Evolutionary conservation across 2,888 invertebrate species (phyloP).

Genomic region (Lamellibrachia columna): DNA sequence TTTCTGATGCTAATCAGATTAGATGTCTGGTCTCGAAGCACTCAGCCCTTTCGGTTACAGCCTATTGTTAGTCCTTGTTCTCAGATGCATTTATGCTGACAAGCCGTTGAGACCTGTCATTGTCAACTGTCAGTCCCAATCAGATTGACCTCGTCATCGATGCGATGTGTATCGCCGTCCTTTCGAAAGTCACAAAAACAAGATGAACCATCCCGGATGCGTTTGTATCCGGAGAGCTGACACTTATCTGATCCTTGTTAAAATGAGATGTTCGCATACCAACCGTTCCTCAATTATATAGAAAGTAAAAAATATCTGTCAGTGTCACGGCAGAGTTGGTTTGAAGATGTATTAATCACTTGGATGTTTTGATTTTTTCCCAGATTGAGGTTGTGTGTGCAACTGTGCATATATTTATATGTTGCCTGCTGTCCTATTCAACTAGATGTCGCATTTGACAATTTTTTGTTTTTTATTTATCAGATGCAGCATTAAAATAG

Average conservation of each 20-base stretch:
- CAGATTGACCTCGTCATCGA: neutral
- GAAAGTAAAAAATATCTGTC: neutral
- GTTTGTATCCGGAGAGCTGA: neutral
- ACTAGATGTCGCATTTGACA: too few relatives aligned
- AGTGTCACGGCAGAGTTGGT: neutral
- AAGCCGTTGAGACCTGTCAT: neutral
- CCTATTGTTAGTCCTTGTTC: neutral
- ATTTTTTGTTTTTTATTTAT: too few relatives aligned
- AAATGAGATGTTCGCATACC: neutral
- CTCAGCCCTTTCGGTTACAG: neutral
- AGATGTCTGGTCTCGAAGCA: neutral
- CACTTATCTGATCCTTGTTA: neutral
- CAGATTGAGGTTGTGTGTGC: too few relatives aligned
- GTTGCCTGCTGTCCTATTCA: too few relatives aligned
- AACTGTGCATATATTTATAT: too few relatives aligned
- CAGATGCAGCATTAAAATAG: too few relatives aligned
- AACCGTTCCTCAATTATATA: neutral
- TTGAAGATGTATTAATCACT: too few relatives aligned
- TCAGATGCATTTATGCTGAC: neutral
- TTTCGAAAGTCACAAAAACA: neutral
- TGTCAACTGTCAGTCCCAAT: neutral
- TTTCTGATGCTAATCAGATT: neutral
- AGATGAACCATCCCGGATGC: neutral
- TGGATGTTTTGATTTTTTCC: too few relatives aligned
- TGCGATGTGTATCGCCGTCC: slow-evolving; percentile 8